Base-by-base conservation (phyloP, 1,140 invertebrate genomes). In the Cardiocondyla obscurior region DNA sequence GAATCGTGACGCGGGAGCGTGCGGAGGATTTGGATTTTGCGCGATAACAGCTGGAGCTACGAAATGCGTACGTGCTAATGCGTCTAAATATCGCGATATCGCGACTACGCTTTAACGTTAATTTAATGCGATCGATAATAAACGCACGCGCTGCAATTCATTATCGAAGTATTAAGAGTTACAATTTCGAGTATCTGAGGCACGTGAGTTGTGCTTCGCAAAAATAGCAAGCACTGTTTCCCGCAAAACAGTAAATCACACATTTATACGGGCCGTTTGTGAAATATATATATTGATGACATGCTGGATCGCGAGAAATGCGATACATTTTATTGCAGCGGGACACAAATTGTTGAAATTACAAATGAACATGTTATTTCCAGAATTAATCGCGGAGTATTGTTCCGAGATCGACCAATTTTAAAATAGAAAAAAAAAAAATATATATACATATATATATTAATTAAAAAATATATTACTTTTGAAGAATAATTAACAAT, bases 1-100 rank as follows among this genome's bases (percentile, higher is more conserved):
- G 19, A 62, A 33, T 55, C 46, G 16, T 85, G 83, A 73, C 77
- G 57, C 62, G 42, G 22, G 28, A 28, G 46, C 57, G 22, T 42
- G 16, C 8, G 33, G 16, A 51, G 33, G 57, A 76, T 72, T 49
- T 72, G 30, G 39, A 73, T 79, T 55, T 39, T 33, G 10, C 67
- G 14, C 49, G 81, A 55, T 42, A 67, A 79, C 74, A 69, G 33
- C 22, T 76, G 36, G 4, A 33, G 19, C 51, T 25, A 5, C 19
- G 33, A 65, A 67, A 51, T 19, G 39, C 8, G 14, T 67, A 64
- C 16, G 44, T 65, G 22, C 12, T 36, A 39, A 39, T 65, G 8
- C 19, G 30, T 65, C 16, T 49, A 76, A 46, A 49, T 49, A 51
- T 22, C 19, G 14, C 51, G 36, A 19, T 14, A 39, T 12, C 1